Evolutionary conservation across 2,888 invertebrate genomes (phyloP), one percentile per base, ranked within the genome.

Genomic region (Tupiocoris notatus): DNA sequence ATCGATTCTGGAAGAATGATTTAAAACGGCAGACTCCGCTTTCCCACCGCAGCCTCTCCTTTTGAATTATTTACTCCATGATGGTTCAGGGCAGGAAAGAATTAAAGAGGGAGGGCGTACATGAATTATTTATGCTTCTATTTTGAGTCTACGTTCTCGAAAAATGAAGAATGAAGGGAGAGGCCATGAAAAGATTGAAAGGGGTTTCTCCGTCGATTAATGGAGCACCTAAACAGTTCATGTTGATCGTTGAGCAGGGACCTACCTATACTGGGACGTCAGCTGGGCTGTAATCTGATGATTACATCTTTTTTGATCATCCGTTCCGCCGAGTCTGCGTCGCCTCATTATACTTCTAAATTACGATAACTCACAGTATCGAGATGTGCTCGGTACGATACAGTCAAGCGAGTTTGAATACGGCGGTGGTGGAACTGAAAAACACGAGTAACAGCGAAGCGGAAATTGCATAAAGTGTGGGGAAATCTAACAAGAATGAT

Each of bases 91-190:
- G 20, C 16, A 18, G 59, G 66, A 39, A 9, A 20, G 66, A 12
- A 7, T 1, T 1, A 56, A 16, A 21, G 0, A 23, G n/a, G 59
- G 59, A 21, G 58, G 61, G 2, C 3, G 59, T 23, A 25, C n/a
- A 70, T 70, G 70, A 70, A 70, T 70, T 70, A 70, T 70, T 70
- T 70, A 70, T 70, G 12, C 61, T 12, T 18, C 70, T 58, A 61
- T 70, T 70, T 70, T 39, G 9, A 56, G 57, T 39, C 3, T 39
- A 39, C 39, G 39, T 39, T 39, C 39, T 39, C 39, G 39, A 39
- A 39, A 39, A 12, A 39, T 39, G 39, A 39, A 39, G 39, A 39
- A 39, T n/a, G n/a, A n/a, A n/a, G n/a, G 39, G 12, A 39, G 3
- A 39, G 39, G 39, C 39, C 39, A 12, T 3, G 39, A 39, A 39